Evolutionary conservation across 2,797 vertebrate genomes (phyloP), one percentile per base, ranked within the genome.

Genomic region (Cynodonichthys magdalenae): DNA sequence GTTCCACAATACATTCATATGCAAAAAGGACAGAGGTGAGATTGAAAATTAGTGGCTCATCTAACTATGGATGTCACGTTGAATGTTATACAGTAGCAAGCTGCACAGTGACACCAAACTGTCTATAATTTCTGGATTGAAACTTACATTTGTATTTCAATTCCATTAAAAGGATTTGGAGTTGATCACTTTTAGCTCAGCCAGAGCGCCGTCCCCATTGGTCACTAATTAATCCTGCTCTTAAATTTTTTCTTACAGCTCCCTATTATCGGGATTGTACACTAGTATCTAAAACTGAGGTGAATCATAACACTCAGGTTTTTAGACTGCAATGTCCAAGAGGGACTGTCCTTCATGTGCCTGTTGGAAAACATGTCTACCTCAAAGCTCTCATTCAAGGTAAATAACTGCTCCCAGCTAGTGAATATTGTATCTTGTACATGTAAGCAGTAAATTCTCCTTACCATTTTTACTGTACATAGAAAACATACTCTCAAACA

Each of bases 291-390:
- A 97, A 95, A 89, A 90, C 87, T 8, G 88, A 93, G 19, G 91
- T 97, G 63, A 97, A 94, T 59, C 93, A 96, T 0, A 93, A 97
- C 85, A 97, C 95, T 0, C 90, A 85, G 50, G 69, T 98, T 41
- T 95, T 96, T 81, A 92, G 92, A 74, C 80, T 98, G 31, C 84
- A 87, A 68, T 90, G 95, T 60, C 95, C 96, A 19, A 78, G 73
- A 59, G 92, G 94, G 80, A 92, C 94, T 20, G 82, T 93, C 70
- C 90, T 96, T 79, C 76, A 56, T 1, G 88, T 98, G 84, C 95
- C 96, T 56, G 78, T 92, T 24, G 97, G 97, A 66, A 94, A 94
- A 65, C 97, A 99, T 3, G 67, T 99, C 92, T 98, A 96, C 94
- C 95, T 99, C 94, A 96, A 93, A 85, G 87, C 93, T 39, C 68